Percentiles rank a stretch among this genome's conserved stretches.
These are phyloP conservation scores for Cyphomyrus discorhynchus DNA, from an alignment of 2,113 vertebrate species.

Conservation along the genomic window DNA sequence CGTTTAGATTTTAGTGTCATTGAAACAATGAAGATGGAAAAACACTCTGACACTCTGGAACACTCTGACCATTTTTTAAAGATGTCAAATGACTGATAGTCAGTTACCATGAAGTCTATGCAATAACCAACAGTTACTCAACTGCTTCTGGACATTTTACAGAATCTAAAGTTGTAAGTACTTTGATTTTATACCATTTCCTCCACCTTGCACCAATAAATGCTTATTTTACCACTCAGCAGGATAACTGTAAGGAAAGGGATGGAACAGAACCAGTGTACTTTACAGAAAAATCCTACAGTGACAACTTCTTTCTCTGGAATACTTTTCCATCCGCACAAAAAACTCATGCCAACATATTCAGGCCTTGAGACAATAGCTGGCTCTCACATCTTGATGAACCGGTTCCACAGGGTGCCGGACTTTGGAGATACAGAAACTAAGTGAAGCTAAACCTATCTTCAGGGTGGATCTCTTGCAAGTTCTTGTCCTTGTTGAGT, in stretches of 20 bases:
- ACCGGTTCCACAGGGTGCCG: neutral
- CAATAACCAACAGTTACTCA: neutral
- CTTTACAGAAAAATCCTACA: neutral
- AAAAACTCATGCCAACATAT: neutral
- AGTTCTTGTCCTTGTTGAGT: conserved; percentile 6
- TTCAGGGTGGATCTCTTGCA: neutral
- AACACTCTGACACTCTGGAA: too few relatives aligned
- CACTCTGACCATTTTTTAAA: neutral
- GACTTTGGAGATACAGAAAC: neutral
- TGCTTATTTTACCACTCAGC: neutral
- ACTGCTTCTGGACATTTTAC: neutral
- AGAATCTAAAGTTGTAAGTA: neutral
- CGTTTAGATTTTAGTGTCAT: neutral
- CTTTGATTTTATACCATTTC: neutral
- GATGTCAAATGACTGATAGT: neutral
- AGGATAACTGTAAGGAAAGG: neutral
- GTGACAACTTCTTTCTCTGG: neutral
- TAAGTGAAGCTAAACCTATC: neutral
- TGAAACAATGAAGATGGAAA: neutral
- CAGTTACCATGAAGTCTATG: neutral
- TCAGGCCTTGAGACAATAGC: neutral
- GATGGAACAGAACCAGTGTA: neutral
- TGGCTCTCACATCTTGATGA: neutral
- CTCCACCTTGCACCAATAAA: neutral
- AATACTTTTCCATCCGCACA: neutral